Base-by-base conservation (phyloP, 2,113 vertebrate species). In the Sinocyclocheilus maitianheensis region DNA sequence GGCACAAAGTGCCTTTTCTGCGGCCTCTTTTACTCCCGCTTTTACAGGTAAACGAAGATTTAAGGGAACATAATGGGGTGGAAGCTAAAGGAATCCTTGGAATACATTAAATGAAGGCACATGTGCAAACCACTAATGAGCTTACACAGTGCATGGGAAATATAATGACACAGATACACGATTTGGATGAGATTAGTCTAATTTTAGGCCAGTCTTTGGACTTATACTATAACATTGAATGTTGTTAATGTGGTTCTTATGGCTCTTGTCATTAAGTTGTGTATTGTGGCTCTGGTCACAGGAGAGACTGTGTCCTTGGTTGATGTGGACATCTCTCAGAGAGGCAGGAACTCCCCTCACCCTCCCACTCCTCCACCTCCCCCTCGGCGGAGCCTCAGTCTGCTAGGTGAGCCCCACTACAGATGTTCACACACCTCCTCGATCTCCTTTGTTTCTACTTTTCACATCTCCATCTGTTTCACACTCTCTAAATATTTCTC, bases 1-100 rank as follows among this genome's bases (percentile, higher is more conserved):
- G 96, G 97, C 97, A 90, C 97, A 97, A 95, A 98, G 97, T 98
- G 97, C 97, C 96, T 99, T 98, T 95, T 97, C 96, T 94, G 96
- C 97, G 14, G 96, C 96, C 83, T 96, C 96, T 91, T 98, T 99
- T 92, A 96, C 97, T 92, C 94, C 97, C 51, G 91, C 96, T 89
- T 99, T 99, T 94, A 97, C 98, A 85, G 98, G 98, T 99, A 95
- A 97, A 95, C 26, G 8, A 9, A 72, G 48, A 43, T 46, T 86
- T 30, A 78, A 60, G 34, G 22, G 16, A 80, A 62, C 22, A 30
- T 46, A 65, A 46, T 46, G 34, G 55, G 20, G 34, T 24, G 22
- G 34, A 82, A 26, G 16, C 63, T 34, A 34, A 69, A 69, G 62
- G 24, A 51, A 34, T 69, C 43, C 12, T 34, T 51, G 62, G 10